phyloP scores from a whole-genome alignment of 2,797 vertebrate genomes.

The Myotis daubentonii region DNA sequence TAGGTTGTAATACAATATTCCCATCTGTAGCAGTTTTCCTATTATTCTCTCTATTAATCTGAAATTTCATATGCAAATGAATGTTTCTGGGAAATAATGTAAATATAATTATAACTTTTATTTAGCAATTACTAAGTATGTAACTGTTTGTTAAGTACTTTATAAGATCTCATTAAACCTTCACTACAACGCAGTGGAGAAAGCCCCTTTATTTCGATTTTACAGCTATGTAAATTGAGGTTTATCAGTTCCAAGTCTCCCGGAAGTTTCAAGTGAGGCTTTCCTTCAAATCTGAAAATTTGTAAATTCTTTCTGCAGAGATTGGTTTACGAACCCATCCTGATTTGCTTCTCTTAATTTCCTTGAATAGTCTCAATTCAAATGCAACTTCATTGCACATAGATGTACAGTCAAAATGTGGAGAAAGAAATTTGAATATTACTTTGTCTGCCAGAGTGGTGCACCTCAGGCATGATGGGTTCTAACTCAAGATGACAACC shows the following conservation, averaged over 20 bases:
- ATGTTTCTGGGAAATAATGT: neutral
- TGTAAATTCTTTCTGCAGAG: neutral
- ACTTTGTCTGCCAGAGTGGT: neutral
- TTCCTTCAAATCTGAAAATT: conserved; percentile 27
- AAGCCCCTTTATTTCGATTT: neutral
- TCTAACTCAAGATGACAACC: neutral
- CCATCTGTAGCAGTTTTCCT: neutral
- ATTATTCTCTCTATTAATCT: neutral
- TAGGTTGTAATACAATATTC: neutral
- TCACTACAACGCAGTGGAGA: neutral
- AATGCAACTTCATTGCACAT: neutral
- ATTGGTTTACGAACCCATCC: neutral
- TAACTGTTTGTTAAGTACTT: neutral
- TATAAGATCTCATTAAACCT: neutral
- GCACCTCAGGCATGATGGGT: too few relatives aligned
- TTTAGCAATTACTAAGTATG: neutral
- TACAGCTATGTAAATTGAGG: neutral
- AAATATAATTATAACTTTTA: neutral
- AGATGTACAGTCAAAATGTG: neutral
- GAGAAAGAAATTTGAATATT: neutral
- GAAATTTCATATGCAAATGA: neutral
- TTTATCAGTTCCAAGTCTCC: neutral
- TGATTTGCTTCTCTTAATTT: neutral
- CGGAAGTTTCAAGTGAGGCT: neutral
- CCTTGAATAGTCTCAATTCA: neutral